These are phyloP conservation scores for Drosophila fuyamai DNA, from an alignment of 1,140 invertebrate genomes.

Conservation along the genomic window DNA sequence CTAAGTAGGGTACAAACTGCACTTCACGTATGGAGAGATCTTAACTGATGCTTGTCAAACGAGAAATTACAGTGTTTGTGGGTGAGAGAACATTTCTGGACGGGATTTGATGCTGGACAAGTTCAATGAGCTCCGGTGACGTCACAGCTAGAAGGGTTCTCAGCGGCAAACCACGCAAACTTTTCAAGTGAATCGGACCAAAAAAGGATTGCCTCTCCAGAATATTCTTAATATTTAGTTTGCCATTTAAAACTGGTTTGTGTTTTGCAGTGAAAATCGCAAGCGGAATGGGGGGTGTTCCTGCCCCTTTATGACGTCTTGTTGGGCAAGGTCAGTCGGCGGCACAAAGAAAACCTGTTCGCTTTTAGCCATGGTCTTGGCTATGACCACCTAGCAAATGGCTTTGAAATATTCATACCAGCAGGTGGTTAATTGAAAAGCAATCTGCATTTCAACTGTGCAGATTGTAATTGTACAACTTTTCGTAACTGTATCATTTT, in stretches of 20 bases:
- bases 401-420: neutral
- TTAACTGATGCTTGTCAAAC: slow-evolving; percentile 19
- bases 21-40: slow-evolving; percentile 8
- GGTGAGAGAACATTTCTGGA: slow-evolving; percentile 2
- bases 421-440: slow-evolving; percentile 42
- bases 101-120: slow-evolving; percentile 26
- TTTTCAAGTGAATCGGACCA: neutral
- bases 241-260: slow-evolving; percentile 13
- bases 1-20: slow-evolving; percentile 20
- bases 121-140: slow-evolving; percentile 60
- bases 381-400: slow-evolving; percentile 9
- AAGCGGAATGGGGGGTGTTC: neutral
- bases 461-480: neutral
- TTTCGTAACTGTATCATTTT: neutral
- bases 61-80: slow-evolving; percentile 1
- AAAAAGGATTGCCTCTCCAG: slow-evolving; percentile 1
- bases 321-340: slow-evolving; percentile 41
- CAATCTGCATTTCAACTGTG: slow-evolving; percentile 19
- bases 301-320: slow-evolving; percentile 17
- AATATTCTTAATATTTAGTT: slow-evolving; percentile 3
- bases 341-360: slow-evolving; percentile 34
- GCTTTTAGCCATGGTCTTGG: slow-evolving; percentile 11
- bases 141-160: slow-evolving; percentile 29
- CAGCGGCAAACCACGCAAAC: neutral
- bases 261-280: neutral